Evolutionary conservation across 2,888 invertebrate species (phyloP).

Genomic region (Lomographa bimaculata): DNA sequence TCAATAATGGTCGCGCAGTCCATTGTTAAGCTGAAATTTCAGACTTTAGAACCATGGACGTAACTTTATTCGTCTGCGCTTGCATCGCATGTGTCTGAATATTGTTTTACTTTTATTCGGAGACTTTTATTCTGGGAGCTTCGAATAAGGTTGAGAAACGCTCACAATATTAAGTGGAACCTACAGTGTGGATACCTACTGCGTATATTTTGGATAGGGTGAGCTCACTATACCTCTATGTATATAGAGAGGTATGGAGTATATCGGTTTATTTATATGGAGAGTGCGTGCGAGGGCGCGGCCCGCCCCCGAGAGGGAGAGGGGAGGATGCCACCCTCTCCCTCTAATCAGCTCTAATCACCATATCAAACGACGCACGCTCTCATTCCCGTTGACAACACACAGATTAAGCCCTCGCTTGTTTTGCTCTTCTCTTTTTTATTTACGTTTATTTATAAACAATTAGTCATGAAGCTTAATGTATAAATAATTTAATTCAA

Average conservation of each 20-base stretch:
- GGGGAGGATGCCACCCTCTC: constrained; percentile 46
- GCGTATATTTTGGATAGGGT: constrained; percentile 49
- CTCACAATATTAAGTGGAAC: constrained; percentile 39
- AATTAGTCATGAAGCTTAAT: constrained; percentile 12
- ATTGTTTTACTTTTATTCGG: constrained; percentile 32
- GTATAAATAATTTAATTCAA: too few species aligned
- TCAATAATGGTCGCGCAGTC: too few species aligned
- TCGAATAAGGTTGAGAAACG: constrained; percentile 40
- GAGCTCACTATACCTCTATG: constrained; percentile 38
- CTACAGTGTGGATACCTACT: constrained; percentile 28
- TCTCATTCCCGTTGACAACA: constrained; percentile 78
- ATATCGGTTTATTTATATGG: constrained; percentile 80
- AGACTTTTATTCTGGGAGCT: constrained; percentile 12
- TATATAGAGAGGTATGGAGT: constrained; percentile 61
- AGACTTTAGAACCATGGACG: constrained; percentile 25
- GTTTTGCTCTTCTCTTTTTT: constrained; percentile 47
- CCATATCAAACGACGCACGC: constrained; percentile 83
- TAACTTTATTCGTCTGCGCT: constrained; percentile 27
- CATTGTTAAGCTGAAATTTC: too few species aligned
- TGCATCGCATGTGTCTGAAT: constrained; percentile 32
- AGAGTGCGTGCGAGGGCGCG: constrained; percentile 71
- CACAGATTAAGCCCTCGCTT: constrained; percentile 65
- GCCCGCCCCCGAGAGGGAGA: constrained; percentile 41
- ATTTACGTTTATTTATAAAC: constrained; percentile 24
- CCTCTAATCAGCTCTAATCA: constrained; percentile 83